Evolutionary conservation across 2,113 vertebrate species (phyloP).

Genomic region (Eleginops maclovinus): DNA sequence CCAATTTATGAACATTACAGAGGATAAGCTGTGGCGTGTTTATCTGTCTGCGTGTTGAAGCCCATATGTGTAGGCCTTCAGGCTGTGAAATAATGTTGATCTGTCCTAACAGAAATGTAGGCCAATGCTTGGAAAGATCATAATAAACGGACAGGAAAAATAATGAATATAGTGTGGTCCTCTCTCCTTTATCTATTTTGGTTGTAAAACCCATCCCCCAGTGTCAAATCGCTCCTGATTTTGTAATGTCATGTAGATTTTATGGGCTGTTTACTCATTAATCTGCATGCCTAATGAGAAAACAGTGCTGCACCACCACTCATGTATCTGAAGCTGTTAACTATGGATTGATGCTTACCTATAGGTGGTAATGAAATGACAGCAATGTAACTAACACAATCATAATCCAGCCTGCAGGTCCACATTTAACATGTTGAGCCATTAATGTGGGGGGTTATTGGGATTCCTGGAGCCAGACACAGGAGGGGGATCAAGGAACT

Average conservation of each 20-base stretch:
- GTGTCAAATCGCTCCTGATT: constrained; percentile 10
- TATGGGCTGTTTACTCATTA: constrained; percentile 45
- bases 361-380: neutral
- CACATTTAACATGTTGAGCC: neutral
- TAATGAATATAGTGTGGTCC: neutral
- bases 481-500: too few species aligned
- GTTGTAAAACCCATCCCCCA: constrained; percentile 1
- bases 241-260: constrained; percentile 21
- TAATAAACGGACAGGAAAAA: neutral
- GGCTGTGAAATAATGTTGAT: neutral
- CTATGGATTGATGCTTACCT: constrained; percentile 33
- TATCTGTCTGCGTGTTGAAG: constrained; percentile 37
- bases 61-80: constrained; percentile 24
- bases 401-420: neutral
- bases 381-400: neutral
- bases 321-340: constrained; percentile 19
- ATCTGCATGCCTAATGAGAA: constrained; percentile 8
- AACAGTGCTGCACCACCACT: neutral
- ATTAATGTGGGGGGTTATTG: too few species aligned
- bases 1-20: constrained; percentile 55
- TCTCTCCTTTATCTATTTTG: neutral
- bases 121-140: neutral
- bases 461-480: too few species aligned
- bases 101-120: constrained; percentile 25
- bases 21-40: constrained; percentile 47